phyloP scores from a whole-genome alignment of 2,113 vertebrate genomes.

The Gymnogyps californianus region DNA sequence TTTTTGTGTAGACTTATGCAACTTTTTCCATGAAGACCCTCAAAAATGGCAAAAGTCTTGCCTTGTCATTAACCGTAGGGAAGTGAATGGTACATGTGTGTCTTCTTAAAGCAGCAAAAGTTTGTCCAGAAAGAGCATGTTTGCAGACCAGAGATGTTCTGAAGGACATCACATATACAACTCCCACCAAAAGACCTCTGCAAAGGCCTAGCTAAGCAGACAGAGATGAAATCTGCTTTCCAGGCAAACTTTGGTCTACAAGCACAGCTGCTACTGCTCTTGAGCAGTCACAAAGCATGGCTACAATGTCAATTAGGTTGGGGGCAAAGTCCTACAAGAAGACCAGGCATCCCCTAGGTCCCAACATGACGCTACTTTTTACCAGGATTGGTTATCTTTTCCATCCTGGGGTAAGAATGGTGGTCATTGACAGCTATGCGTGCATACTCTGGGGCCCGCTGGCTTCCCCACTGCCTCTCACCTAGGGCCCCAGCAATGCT shows the following conservation, averaged over 20 bases:
- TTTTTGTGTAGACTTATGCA: conserved; percentile 10
- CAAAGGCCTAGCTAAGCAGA: not conserved
- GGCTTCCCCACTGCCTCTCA: not conserved
- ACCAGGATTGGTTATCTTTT: not conserved
- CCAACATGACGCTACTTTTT: fast-evolving
- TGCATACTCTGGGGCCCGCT: not conserved
- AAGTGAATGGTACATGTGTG: not conserved
- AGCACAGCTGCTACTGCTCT: not conserved
- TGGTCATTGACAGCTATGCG: not conserved
- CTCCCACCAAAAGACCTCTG: not conserved
- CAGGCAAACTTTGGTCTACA: not conserved
- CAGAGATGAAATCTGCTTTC: not conserved
- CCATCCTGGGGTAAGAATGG: fast-evolving
- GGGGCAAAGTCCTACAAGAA: not conserved
- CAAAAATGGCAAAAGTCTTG: conserved; percentile 5
- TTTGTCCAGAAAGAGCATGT: not conserved
- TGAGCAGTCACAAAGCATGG: not conserved
- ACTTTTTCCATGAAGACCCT: conserved; percentile 39
- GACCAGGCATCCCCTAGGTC: not conserved
- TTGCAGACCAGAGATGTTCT: not conserved
- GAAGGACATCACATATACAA: not conserved
- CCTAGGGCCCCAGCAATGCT: not conserved
- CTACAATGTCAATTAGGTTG: not conserved
- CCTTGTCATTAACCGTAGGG: not conserved
- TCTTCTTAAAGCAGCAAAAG: not conserved